These are phyloP conservation scores for Microctenopoma stevenorrisi DNA, from an alignment of 2,797 vertebrate species.

Conservation along the genomic window DNA sequence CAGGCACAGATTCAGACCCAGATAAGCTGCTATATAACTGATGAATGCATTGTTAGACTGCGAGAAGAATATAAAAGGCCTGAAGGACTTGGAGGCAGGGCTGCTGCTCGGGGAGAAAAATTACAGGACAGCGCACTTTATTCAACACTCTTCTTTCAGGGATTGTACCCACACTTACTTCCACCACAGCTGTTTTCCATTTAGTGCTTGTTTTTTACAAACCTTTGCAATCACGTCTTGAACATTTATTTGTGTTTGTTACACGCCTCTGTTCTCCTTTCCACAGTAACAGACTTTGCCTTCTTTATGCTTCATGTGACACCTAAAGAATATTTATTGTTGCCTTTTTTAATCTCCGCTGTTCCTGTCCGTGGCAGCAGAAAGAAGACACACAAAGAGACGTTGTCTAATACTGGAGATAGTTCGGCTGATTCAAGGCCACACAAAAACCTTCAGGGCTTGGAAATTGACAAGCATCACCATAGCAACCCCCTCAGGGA, in stretches of 20 bases:
- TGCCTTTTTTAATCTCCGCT: conserved; percentile 12
- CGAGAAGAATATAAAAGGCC: conserved; percentile 41
- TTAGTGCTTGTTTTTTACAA: conserved; percentile 5
- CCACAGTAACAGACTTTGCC: background rate
- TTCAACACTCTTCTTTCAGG: conserved; percentile 4
- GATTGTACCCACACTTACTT: conserved; percentile 12
- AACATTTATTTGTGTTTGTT: conserved; percentile 2
- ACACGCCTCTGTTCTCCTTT: background rate
- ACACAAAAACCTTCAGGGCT: conserved; percentile 51
- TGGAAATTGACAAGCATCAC: conserved; percentile 54
- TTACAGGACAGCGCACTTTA: conserved; percentile 18
- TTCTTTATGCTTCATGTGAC: conserved; percentile 13
- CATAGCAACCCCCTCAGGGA: conserved; percentile 67
- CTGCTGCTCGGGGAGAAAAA: conserved; percentile 14
- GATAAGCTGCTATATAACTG: conserved; percentile 37
- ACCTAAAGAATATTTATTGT: background rate
- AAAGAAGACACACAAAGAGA: conserved; percentile 30
- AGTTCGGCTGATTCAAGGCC: conserved; percentile 58
- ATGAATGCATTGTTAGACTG: conserved; percentile 31
- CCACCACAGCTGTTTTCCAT: conserved; percentile 16
- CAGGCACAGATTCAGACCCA: conserved; percentile 40
- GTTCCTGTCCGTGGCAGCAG: conserved; percentile 11
- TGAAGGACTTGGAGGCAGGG: conserved; percentile 34
- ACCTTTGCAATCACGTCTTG: background rate
- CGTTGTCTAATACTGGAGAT: conserved; percentile 53